Conservation (phyloP, 2,888 invertebrate species). For the Drosophila stalkeri region DNA sequence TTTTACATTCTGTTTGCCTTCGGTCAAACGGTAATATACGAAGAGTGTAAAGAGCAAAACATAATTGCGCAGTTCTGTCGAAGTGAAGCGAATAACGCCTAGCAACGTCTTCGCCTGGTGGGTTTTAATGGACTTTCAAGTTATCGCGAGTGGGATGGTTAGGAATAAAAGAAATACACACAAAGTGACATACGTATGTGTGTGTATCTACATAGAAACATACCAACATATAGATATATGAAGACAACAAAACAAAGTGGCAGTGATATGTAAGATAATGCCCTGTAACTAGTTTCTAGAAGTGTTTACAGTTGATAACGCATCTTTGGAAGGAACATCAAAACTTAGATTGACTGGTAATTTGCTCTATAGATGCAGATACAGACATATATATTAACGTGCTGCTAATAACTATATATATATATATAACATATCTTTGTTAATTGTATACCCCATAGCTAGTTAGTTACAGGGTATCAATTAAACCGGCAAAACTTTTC, state of each 20-base stretch:
- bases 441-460: background rate
- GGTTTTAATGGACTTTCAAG: constrained; percentile 5
- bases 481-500: constrained; percentile 15
- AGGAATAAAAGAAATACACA: constrained; percentile 7
- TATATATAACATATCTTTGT: background rate
- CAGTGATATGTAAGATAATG: background rate
- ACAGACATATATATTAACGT: background rate
- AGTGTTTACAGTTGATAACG: too few relatives aligned
- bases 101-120: constrained; percentile 44
- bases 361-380: background rate
- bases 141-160: constrained; percentile 6
- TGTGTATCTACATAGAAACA: background rate
- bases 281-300: background rate
- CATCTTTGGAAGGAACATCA: background rate
- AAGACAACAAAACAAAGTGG: background rate
- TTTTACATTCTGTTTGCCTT: constrained; percentile 14
- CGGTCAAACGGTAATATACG: constrained; percentile 34
- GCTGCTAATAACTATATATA: background rate
- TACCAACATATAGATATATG: background rate
- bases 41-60: constrained; percentile 51
- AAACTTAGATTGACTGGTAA: too few relatives aligned
- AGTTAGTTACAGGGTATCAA: constrained; percentile 7
- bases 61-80: constrained; percentile 61
- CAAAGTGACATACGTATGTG: background rate
- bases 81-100: constrained; percentile 44